Evolutionary conservation across 2,113 vertebrate species (phyloP).

Genomic region (Mormyrus iriodes): DNA sequence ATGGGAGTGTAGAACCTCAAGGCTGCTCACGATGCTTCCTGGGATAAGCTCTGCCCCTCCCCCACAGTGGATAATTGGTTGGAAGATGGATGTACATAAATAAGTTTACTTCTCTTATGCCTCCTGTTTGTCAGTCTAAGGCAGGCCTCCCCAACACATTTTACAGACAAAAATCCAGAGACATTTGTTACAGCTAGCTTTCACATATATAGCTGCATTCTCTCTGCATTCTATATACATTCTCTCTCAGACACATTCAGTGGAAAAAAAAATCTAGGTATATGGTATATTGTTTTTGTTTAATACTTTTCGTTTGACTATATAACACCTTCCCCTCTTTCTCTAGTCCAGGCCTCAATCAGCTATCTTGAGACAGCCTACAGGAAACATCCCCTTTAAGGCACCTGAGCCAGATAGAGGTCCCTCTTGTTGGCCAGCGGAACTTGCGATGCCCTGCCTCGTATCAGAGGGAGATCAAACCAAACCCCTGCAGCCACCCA

Average conservation of each 20-base stretch:
- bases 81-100: neutral
- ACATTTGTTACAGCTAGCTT: neutral
- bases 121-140: conserved; percentile 33
- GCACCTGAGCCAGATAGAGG: conserved; percentile 13
- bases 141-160: neutral
- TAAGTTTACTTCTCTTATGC: neutral
- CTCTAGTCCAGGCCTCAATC: conserved; percentile 33
- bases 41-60: too few species aligned
- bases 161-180: neutral
- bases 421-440: neutral
- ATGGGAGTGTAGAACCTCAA: neutral
- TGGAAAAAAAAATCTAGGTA: neutral
- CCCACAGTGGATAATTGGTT: neutral
- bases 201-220: neutral
- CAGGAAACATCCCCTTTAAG: neutral
- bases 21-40: too few species aligned
- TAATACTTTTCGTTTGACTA: neutral
- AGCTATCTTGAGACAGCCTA: conserved; percentile 37
- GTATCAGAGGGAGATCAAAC: neutral
- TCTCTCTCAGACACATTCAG: neutral
- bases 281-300: neutral
- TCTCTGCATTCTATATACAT: too few species aligned
- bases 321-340: neutral
- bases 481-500: neutral
- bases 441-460: neutral